A percentile compares a stretch with the other conserved stretches of the same genome.
These are phyloP conservation scores for Columba livia DNA, from an alignment of 2,113 vertebrate genomes.

Conservation along the genomic window DNA sequence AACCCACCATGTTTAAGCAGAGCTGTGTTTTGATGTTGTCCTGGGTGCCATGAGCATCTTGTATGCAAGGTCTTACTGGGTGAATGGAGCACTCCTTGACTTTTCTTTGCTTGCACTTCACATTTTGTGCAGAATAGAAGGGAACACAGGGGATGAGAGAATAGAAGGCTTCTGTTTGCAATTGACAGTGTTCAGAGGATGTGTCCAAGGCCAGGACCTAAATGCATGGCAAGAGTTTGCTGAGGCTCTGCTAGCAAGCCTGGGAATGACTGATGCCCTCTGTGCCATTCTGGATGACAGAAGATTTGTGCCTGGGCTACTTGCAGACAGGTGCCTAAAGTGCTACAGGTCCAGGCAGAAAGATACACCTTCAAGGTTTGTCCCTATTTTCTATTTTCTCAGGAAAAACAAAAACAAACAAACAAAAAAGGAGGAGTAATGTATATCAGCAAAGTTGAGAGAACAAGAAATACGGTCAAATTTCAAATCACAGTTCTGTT, in stretches of 20 bases:
- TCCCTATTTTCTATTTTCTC: background rate
- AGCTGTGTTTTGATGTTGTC: background rate
- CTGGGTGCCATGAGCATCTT: background rate
- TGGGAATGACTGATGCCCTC: background rate
- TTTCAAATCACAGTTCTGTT: background rate
- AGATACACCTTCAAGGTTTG: background rate
- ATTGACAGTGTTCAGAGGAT: background rate
- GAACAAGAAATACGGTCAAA: background rate
- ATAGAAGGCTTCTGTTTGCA: background rate
- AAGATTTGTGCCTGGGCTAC: background rate
- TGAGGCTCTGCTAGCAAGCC: background rate
- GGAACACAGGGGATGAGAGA: background rate
- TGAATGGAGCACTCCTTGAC: background rate
- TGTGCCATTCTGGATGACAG: background rate
- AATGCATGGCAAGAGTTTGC: background rate
- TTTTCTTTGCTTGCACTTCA: background rate
- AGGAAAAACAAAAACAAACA: too few species aligned
- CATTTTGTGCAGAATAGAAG: background rate
- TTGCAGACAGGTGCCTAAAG: background rate
- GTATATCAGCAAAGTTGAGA: background rate
- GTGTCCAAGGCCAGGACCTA: background rate
- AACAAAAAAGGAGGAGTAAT: background rate
- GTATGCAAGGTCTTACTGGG: background rate
- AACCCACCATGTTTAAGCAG: background rate
- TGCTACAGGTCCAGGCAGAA: background rate